A percentile compares a stretch with the other conserved stretches of the same genome.
Evolutionary conservation across 2,113 vertebrate species (phyloP).

Genomic region (Garra rufa): DNA sequence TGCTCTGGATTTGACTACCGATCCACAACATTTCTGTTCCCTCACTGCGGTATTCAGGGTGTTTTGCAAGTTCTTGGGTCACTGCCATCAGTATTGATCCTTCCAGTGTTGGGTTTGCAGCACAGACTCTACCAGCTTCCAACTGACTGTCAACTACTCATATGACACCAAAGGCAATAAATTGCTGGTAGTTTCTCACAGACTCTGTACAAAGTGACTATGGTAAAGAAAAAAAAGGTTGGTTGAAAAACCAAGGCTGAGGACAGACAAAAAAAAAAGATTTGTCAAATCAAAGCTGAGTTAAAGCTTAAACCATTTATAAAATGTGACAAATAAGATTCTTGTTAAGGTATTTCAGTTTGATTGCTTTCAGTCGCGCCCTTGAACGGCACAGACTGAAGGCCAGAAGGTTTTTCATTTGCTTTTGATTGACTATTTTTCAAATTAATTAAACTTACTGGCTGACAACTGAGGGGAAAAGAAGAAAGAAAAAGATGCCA

Average conservation of each 20-base stretch:
- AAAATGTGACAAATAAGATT: background rate
- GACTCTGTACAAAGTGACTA: background rate
- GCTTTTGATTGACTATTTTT: background rate
- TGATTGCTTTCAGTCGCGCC: background rate
- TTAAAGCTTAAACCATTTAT: background rate
- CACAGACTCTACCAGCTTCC: background rate
- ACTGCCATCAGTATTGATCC: constrained; percentile 16
- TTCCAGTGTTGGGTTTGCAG: background rate
- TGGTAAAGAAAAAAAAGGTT: background rate
- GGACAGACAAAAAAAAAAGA: too few species aligned
- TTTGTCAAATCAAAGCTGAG: background rate
- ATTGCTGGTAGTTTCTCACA: background rate
- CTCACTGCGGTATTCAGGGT: background rate
- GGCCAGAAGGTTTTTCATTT: background rate
- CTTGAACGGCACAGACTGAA: background rate
- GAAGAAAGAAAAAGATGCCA: background rate
- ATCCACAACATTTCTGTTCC: background rate
- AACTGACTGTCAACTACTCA: background rate
- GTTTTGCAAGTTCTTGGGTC: background rate
- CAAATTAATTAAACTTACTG: background rate
- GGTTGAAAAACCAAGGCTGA: background rate
- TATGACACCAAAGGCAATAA: background rate
- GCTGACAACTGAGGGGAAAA: background rate
- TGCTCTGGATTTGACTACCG: background rate
- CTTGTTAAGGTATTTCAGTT: background rate